Evolutionary conservation across 2,797 vertebrate genomes (phyloP).

Genomic region (Otolemur crassicaudatus): DNA sequence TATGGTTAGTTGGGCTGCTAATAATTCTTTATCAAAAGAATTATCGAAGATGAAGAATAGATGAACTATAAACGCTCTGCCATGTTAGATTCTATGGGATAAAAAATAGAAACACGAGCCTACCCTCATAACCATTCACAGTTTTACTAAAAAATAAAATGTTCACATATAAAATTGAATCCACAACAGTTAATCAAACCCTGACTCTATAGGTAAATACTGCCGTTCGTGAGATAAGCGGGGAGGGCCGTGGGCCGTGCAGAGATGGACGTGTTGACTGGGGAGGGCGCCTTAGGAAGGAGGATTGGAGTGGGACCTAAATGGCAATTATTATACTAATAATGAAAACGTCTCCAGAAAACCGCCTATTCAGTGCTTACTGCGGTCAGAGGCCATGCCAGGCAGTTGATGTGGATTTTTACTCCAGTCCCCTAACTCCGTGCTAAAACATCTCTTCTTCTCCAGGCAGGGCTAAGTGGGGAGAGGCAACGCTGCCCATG

Average conservation of each 20-base stretch:
- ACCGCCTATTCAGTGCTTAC: neutral
- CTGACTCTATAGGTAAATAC: neutral
- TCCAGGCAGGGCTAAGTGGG: neutral
- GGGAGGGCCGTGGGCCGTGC: rapidly evolving
- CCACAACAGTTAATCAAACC: neutral
- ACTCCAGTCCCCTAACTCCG: neutral
- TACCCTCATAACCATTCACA: neutral
- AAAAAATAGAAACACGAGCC: neutral
- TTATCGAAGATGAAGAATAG: neutral
- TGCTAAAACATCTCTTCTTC: neutral
- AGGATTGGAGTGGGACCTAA: neutral
- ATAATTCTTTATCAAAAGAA: neutral
- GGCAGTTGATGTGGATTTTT: neutral
- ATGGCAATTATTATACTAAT: neutral
- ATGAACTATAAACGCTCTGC: neutral
- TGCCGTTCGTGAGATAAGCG: neutral
- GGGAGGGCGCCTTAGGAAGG: neutral
- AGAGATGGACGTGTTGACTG: neutral
- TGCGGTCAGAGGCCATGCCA: no score
- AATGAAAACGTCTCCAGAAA: neutral
- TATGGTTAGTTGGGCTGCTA: neutral
- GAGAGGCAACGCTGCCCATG: neutral
- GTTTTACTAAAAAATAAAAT: neutral
- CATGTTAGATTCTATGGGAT: neutral
- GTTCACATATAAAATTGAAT: neutral